phyloP scores from a whole-genome alignment of 2,113 vertebrate species.

The Elachura formosa region DNA sequence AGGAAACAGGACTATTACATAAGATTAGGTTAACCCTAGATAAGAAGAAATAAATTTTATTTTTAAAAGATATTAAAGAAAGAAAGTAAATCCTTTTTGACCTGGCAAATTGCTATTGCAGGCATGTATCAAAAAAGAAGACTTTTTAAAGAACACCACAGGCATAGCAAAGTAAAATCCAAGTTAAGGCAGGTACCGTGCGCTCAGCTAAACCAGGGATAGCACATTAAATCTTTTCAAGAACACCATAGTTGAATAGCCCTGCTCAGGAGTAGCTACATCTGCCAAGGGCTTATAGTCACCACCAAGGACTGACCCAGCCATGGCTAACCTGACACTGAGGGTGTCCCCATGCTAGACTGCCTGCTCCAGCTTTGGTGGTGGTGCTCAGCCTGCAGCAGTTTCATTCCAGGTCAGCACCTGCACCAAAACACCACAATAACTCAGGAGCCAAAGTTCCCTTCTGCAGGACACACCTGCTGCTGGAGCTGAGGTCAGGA shows the following conservation, averaged over 20 bases:
- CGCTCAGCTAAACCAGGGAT: not conserved
- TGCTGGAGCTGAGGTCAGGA: not conserved
- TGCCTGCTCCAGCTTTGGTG: not conserved
- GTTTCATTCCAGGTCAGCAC: not conserved
- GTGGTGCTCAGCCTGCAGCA: not conserved
- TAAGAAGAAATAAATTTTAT: not conserved
- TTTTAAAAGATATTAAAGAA: not conserved
- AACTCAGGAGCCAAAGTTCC: not conserved
- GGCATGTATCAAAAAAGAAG: not conserved
- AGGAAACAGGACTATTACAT: conserved; percentile 18
- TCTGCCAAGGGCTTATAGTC: not conserved
- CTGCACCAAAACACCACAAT: not conserved
- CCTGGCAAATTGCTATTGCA: not conserved
- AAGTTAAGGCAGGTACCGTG: not conserved
- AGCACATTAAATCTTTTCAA: not conserved
- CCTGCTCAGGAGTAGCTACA: not conserved
- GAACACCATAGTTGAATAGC: not conserved
- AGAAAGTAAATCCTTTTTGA: not conserved
- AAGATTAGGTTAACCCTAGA: not conserved
- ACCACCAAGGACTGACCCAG: not conserved
- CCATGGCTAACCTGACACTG: not conserved
- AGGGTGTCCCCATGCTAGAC: rapidly evolving
- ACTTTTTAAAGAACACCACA: not conserved
- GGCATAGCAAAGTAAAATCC: not conserved
- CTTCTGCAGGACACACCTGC: not conserved